Conservation (phyloP, 2,113 vertebrate genomes). For the Hydrolagus affinis region DNA sequence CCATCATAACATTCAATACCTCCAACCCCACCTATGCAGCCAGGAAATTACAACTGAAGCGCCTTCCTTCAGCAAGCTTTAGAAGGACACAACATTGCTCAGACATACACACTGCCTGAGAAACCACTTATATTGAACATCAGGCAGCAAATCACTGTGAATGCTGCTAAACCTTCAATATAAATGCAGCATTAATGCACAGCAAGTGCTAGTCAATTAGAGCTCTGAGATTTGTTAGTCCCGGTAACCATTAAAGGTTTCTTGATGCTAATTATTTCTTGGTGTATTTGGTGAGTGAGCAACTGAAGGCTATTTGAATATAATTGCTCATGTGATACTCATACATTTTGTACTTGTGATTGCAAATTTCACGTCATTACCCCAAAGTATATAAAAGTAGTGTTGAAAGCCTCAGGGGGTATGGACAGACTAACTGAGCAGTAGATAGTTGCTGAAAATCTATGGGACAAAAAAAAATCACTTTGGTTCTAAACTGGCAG, state of each 20-base stretch:
- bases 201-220: too few relatives aligned
- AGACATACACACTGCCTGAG: too few relatives aligned
- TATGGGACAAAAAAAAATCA: background rate
- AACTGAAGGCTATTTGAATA: background rate
- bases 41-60: too few relatives aligned
- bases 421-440: background rate
- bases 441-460: background rate
- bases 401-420: background rate
- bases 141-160: too few relatives aligned
- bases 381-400: background rate
- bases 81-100: too few relatives aligned
- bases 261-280: background rate
- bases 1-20: too few relatives aligned
- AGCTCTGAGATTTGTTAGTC: background rate
- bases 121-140: too few relatives aligned
- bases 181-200: too few relatives aligned
- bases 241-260: background rate
- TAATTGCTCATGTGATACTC: background rate
- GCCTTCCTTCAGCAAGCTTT: too few relatives aligned
- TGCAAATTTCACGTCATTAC: too few relatives aligned
- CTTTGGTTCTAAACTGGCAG: background rate
- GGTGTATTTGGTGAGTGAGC: background rate
- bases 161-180: too few relatives aligned
- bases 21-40: too few relatives aligned
- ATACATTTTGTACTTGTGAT: background rate